Conservation (phyloP, 2,888 invertebrate species). For the Orthosia cruda region DNA sequence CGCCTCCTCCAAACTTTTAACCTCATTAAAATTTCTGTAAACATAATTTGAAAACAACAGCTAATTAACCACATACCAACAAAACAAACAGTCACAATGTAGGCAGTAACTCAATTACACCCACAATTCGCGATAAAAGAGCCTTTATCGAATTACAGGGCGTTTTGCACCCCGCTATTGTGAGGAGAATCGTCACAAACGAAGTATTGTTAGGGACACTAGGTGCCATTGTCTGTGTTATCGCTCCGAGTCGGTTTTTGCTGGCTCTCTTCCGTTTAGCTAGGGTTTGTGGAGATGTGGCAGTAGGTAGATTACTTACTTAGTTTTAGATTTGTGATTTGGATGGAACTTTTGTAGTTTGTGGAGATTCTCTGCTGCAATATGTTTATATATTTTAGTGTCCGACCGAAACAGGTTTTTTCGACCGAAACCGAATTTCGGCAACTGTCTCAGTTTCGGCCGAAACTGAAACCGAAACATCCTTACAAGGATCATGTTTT, state of each 20-base stretch:
- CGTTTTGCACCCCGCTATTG: slow-evolving; percentile 89
- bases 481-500: too few relatives aligned
- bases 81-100: slow-evolving; percentile 79
- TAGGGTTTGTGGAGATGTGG: slow-evolving; percentile 79
- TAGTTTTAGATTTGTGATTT: neutral
- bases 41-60: slow-evolving; percentile 16
- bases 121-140: slow-evolving; percentile 89
- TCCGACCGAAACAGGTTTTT: too few relatives aligned
- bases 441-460: too few relatives aligned
- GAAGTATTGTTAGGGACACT: slow-evolving; percentile 90
- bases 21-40: neutral
- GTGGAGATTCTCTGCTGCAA: too few relatives aligned
- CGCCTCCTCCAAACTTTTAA: neutral
- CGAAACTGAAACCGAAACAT: too few relatives aligned
- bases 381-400: too few relatives aligned
- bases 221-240: slow-evolving; percentile 90
- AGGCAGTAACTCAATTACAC: slow-evolving; percentile 88
- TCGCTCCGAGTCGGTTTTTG: slow-evolving; percentile 89
- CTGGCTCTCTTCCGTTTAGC: slow-evolving; percentile 86
- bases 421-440: too few relatives aligned
- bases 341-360: too few relatives aligned
- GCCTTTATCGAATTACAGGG: slow-evolving; percentile 89
- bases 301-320: slow-evolving; percentile 68
- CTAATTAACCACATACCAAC: slow-evolving; percentile 70
- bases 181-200: slow-evolving; percentile 91